Evolutionary conservation across 2,113 vertebrate species (phyloP).

Genomic region (Corvus moneduloides): DNA sequence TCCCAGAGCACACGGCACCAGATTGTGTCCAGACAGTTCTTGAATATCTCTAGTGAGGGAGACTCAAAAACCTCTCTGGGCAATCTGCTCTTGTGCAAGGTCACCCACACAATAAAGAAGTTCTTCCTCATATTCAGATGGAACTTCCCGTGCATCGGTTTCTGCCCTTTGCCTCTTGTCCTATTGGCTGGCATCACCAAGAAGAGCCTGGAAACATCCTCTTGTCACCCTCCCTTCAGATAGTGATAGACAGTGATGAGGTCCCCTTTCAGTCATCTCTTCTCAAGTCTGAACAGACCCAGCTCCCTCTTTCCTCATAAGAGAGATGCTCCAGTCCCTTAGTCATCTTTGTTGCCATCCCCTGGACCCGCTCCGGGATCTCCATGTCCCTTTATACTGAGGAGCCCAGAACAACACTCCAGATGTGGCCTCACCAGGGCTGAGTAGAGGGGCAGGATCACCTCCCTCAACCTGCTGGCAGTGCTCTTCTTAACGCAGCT

Average conservation of each 20-base stretch:
- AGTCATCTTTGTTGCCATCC: background rate
- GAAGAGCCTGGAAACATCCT: background rate
- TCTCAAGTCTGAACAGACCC: background rate
- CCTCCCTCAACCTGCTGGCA: rapidly evolving
- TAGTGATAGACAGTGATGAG: background rate
- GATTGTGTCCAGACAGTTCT: background rate
- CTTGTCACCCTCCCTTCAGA: background rate
- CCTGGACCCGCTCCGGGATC: rapidly evolving
- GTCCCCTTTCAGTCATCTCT: background rate
- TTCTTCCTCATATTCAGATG: background rate
- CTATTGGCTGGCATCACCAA: rapidly evolving
- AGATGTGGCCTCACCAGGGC: background rate
- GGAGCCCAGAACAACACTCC: background rate
- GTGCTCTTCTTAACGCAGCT: rapidly evolving
- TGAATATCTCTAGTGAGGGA: background rate
- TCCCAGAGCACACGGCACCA: background rate
- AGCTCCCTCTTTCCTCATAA: background rate
- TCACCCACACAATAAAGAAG: background rate
- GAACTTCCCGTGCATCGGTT: background rate
- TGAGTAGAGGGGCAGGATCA: background rate
- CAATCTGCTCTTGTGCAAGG: background rate
- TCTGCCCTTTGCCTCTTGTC: background rate
- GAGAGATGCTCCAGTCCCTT: background rate
- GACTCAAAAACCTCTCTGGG: background rate
- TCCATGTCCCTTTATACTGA: background rate